Base-by-base conservation (phyloP, 2,888 invertebrate genomes). In the Agrotis puta region DNA sequence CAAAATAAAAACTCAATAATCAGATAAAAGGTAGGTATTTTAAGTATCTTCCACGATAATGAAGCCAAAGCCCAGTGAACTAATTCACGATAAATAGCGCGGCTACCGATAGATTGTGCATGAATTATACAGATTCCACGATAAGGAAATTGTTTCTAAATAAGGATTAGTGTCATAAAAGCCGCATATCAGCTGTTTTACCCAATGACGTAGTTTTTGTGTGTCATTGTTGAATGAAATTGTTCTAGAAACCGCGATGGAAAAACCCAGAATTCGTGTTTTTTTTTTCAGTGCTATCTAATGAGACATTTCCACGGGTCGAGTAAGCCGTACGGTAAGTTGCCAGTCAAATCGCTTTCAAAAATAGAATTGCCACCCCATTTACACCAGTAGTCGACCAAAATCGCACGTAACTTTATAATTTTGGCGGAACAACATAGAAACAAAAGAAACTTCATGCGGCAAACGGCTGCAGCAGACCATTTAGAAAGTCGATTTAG, bases 61-160 rank as follows among this genome's bases (percentile, higher is more conserved):
- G 39, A 51, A n/a, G n/a, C 51, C 43, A 33, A 50, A 75, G 43
- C 81, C 74, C 57, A 77, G 64, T 77, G 67, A 70, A 84, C 77
- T 74, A 74, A 65, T 68, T 80, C 58, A 13, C 58, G 57, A 75
- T 27, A 57, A n/a, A 27, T 68, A 62, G 51, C 56, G 18, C 22
- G 48, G 48, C 48, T 43, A 45, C 51, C 61, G 54, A 24, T n/a
- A 33, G 11, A 54, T n/a, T 47, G 22, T 14, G 24, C 50, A 27
- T 63, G 2, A n/a, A 53, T 50, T 54, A 45, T 39, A n/a, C n/a
- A 24, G 24, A 58, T 47, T 64, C 39, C 33, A 53, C 22, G 64
- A 57, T 72, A 76, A 50, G 43, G 18, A 39, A 39, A 48, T 50
- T 45, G 5, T 58, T 43, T 39, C 0, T 33, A 50, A 71, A 57